Base-by-base conservation (phyloP, 2,113 vertebrate genomes). In the Vulpes ferrilata region DNA sequence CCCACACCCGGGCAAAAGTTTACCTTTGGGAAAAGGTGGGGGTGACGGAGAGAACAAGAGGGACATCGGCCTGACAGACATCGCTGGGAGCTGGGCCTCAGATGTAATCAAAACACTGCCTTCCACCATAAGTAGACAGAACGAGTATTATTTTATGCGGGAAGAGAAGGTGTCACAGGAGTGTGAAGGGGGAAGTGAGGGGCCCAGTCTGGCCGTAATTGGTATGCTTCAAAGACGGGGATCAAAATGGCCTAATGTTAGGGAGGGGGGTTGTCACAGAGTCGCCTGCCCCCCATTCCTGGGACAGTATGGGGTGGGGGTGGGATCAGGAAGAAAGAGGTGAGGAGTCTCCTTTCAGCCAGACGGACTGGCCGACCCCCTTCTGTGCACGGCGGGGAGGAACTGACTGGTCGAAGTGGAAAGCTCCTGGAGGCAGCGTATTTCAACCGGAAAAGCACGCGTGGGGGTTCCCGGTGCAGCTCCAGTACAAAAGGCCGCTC, bases 31-130 rank as follows among this genome's bases (percentile, higher is more conserved):
- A 91, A 73, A 76, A 92, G 17, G n/a, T 27, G 32, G 16, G 57
- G 11, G 7, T 79, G 17, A 51, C 25, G 43, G 53, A 20, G 69
- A 84, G 85, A 93, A 94, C 15, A 25, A 59, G 83, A 73, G 11
- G n/a, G 73, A 59, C 73, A 69, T 83, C 4, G 2, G 23, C 60
- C 93, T 86, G 86, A 89, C 43, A 81, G 60, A 38, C 53, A 80
- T 11, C 15, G 25, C 85, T 81, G 81, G 85, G 60, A 59, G 62
- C 76, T 38, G 67, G 81, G 96, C 92, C 95, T 97, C 97, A 83
- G 79, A 97, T 92, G 90, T 76, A 87, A 97, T 96, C 96, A 92
- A 87, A 97, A 98, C 97, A 96, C 92, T 80, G 92, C 82, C 85
- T 88, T 85, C 62, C 51, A 74, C 30, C 62, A 90, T 60, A 96